Base-by-base conservation (phyloP, 2,113 vertebrate genomes). In the Pipa parva region DNA sequence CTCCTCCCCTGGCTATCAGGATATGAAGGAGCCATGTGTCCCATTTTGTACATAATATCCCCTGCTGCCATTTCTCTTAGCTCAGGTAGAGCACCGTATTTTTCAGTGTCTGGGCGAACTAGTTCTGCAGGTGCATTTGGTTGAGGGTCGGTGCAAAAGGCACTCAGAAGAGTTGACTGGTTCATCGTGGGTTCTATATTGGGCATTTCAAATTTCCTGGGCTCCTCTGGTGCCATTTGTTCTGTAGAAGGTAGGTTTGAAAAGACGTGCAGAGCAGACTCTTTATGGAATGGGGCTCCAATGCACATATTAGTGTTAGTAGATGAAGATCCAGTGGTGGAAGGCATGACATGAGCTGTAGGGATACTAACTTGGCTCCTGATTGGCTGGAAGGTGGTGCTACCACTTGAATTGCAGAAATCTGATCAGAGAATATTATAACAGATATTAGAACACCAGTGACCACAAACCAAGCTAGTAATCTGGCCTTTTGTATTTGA, bases 321-420 rank as follows among this genome's bases (percentile, higher is more conserved):
- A 79, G 90, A 88, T 4, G 85, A 86, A 57, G 85, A 71, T 49
- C 87, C 91, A 78, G 93, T 77, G 1, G 93, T 97, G 76, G 95
- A 97, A 81, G 97, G 97, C 90, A 97, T 96, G 82, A 99, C 94
- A 88, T 96, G 97, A 76, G 95, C 95, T 69, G 95, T 99, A 55
- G 97, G 97, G 81, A 99, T 98, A 70, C 91, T 85, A 74, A 92
- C 85, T 76, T 96, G 95, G 81, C 88, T 91, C 83, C 87, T 92
- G 82, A 98, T 97, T 72, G 95, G 94, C 64, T 95, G 93, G 84
- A 97, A 98, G 69, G 94, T 91, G 7, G 90, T 86, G 72, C 92
- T 82, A 79, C 89, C 90, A 84, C 84, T 88, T 71, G 90, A 87
- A 75, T 82, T 92, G 87, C 88, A 88, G 7, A 91, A 92, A 76